Conservation (phyloP, 2,888 invertebrate genomes). For the Dasysyrphus tricinctus region DNA sequence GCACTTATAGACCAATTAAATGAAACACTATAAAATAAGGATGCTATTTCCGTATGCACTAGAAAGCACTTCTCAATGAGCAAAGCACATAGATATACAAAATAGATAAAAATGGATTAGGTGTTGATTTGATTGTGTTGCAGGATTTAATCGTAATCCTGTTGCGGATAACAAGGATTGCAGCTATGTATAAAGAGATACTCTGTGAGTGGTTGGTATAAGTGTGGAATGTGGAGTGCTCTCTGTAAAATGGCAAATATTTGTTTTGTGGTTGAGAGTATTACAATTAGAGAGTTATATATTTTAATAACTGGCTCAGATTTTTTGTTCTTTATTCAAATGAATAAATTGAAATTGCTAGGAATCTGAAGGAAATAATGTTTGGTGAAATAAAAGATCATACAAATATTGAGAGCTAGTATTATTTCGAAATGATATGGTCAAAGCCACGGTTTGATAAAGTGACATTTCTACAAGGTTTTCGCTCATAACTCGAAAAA, state of each 20-base stretch:
- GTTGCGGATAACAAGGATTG: constrained; percentile 49
- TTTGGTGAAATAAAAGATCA: neutral
- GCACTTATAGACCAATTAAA: constrained; percentile 64
- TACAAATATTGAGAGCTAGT: neutral
- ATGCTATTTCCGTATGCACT: constrained; percentile 6
- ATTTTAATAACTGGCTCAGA: neutral
- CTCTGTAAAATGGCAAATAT: constrained; percentile 5
- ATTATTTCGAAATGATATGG: neutral
- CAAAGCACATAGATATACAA: neutral
- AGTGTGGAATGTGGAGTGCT: neutral
- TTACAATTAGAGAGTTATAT: neutral
- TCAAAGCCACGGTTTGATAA: too few relatives aligned
- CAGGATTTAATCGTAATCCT: constrained; percentile 68
- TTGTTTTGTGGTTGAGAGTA: constrained; percentile 1
- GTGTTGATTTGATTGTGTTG: constrained; percentile 73
- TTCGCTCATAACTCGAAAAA: too few relatives aligned
- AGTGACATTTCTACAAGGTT: too few relatives aligned
- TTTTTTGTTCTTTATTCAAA: neutral
- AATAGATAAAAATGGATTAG: constrained; percentile 72
- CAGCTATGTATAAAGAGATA: neutral
- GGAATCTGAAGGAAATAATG: neutral
- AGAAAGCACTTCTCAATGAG: neutral
- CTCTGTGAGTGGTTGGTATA: neutral
- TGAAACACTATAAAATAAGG: constrained; percentile 49
- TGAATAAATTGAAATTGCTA: neutral